Conservation (phyloP, 2,113 vertebrate genomes). For the Xyliphius kryptos region DNA sequence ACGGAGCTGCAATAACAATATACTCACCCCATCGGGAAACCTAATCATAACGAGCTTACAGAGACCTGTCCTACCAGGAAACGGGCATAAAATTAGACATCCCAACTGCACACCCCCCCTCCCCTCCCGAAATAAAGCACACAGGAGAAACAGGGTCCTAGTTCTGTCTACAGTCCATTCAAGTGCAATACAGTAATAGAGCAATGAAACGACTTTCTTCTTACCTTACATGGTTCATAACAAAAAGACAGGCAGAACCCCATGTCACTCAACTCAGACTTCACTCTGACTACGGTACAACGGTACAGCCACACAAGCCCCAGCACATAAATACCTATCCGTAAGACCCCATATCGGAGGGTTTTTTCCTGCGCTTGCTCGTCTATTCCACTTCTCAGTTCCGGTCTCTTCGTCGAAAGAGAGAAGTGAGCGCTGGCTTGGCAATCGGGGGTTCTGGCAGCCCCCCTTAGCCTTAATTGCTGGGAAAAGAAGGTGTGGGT, state of each 20-base stretch:
- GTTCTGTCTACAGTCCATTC: conserved; percentile 28
- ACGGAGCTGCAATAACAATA: conserved; percentile 36
- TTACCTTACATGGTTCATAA: conserved; percentile 87
- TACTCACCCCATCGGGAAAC: conserved; percentile 58
- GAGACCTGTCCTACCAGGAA: conserved; percentile 31
- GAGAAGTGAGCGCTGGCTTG: conserved; percentile 83
- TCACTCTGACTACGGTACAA: conserved; percentile 72
- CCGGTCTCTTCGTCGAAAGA: conserved; percentile 90
- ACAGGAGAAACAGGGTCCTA: conserved; percentile 10
- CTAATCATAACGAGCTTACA: conserved; percentile 47
- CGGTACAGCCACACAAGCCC: conserved; percentile 99
- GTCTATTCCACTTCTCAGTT: conserved; percentile 95
- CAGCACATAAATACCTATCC: conserved; percentile 99
- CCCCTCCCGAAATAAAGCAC: neutral
- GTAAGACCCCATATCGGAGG: conserved; percentile 97
- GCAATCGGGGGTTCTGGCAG: conserved; percentile 87
- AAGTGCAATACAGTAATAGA: conserved; percentile 33
- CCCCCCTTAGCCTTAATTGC: conserved; percentile 96
- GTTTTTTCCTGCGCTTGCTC: conserved; percentile 96
- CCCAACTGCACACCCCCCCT: conserved; percentile 23
- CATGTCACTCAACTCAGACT: conserved; percentile 70
- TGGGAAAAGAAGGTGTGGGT: conserved; percentile 95
- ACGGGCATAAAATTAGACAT: conserved; percentile 35
- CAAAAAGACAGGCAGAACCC: conserved; percentile 62
- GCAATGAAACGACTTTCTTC: conserved; percentile 66